These are phyloP conservation scores for Phaenicophaeus curvirostris DNA, from an alignment of 2,797 vertebrate species.

Conservation along the genomic window DNA sequence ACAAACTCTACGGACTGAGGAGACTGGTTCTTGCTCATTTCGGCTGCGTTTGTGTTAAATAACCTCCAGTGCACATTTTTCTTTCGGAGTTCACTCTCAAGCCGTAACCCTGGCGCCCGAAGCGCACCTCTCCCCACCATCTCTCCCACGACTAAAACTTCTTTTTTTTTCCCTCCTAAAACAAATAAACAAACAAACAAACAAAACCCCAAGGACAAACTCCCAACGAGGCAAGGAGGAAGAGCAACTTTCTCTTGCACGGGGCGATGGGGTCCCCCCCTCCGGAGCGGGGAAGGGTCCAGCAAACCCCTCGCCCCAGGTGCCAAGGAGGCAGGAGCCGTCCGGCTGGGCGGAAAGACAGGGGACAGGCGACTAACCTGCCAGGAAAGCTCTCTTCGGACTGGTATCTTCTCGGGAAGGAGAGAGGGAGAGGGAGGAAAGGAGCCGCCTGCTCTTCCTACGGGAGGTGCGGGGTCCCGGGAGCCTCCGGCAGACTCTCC, in stretches of 20 bases:
- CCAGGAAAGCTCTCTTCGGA: not conserved
- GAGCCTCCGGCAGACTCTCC: not conserved
- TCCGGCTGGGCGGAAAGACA: not conserved
- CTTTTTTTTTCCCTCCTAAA: fast-evolving
- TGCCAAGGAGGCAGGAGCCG: not conserved
- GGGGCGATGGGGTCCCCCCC: not conserved
- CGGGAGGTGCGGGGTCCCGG: not conserved
- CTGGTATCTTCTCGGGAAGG: not conserved
- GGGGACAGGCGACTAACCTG: not conserved
- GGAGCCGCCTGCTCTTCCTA: not conserved
- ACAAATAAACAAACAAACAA: too few relatives aligned
- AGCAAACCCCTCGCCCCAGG: not conserved
- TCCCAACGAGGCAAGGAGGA: not conserved
- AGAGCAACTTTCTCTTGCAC: not conserved
- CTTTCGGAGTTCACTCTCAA: not conserved
- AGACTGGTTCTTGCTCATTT: not conserved
- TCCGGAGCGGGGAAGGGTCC: not conserved
- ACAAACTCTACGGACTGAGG: not conserved
- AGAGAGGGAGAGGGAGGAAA: not conserved
- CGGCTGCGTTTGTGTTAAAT: not conserved
- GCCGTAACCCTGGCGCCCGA: not conserved
- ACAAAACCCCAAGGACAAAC: too few relatives aligned
- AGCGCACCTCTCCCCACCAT: not conserved
- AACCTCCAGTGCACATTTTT: not conserved
- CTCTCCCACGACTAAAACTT: not conserved